phyloP scores from a whole-genome alignment of 2,888 invertebrate species.

The Selenia dentaria region DNA sequence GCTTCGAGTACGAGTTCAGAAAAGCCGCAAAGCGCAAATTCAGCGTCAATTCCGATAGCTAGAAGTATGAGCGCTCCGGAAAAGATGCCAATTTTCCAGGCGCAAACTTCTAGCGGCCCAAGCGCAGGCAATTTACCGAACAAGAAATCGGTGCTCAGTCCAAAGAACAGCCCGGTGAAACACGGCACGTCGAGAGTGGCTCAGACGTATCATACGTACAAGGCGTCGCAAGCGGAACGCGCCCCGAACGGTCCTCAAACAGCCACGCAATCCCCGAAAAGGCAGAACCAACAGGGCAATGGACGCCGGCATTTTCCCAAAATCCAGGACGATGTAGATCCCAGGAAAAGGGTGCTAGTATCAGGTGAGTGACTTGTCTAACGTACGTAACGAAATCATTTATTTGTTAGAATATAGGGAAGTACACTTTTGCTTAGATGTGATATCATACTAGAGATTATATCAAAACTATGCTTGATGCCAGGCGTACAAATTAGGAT shows the following conservation, averaged over 20 bases:
- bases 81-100: background rate
- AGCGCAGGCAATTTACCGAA: background rate
- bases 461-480: too few relatives aligned
- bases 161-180: slow-evolving; percentile 2
- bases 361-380: slow-evolving; percentile 47
- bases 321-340: slow-evolving; percentile 4
- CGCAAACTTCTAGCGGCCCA: background rate
- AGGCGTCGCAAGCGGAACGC: background rate
- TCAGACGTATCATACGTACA: slow-evolving; percentile 4
- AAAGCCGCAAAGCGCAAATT: background rate
- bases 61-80: background rate
- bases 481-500: too few relatives aligned
- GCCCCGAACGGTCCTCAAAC: background rate
- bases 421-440: too few relatives aligned
- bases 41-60: background rate
- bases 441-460: too few relatives aligned
- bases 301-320: background rate
- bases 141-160: background rate
- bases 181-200: slow-evolving; percentile 9
- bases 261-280: background rate
- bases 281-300: background rate
- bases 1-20: background rate
- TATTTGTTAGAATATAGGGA: too few relatives aligned
- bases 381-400: too few relatives aligned
- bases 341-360: slow-evolving; percentile 30